Evolutionary conservation across 2,113 vertebrate genomes (phyloP).

Genomic region (Macroglossus sobrinus): DNA sequence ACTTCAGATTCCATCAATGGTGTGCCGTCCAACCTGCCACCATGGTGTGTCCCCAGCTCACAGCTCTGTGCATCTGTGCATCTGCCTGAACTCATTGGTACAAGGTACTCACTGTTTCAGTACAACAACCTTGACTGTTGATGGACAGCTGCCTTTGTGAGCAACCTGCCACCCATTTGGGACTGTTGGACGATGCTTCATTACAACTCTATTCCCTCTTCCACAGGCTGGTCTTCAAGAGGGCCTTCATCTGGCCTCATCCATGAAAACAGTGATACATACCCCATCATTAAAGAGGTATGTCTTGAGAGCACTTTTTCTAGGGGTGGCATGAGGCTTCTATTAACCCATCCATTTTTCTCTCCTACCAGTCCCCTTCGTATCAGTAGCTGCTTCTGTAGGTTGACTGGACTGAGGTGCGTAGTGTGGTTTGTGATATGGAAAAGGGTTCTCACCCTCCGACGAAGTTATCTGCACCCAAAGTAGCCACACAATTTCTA

Average conservation of each 20-base stretch:
- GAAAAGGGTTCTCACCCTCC: not conserved
- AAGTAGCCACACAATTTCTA: not conserved
- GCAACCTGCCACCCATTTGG: not conserved
- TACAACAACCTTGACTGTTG: accelerated
- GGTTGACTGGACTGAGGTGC: not conserved
- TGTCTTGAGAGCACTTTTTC: not conserved
- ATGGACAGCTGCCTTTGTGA: not conserved
- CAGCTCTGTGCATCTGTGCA: not conserved
- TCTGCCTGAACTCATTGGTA: not conserved
- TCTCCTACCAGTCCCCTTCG: not conserved
- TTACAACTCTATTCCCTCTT: not conserved
- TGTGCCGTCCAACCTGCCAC: not conserved
- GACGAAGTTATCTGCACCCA: not conserved
- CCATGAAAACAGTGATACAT: accelerated
- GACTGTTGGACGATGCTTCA: not conserved
- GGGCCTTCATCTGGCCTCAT: not conserved
- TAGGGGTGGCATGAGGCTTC: not conserved
- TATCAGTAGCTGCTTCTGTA: not conserved
- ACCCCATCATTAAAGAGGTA: not conserved
- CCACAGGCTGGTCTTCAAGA: not conserved
- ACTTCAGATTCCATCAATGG: not conserved
- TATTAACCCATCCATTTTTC: not conserved
- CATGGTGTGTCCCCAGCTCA: accelerated
- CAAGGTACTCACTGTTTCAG: not conserved
- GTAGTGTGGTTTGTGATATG: not conserved